A percentile compares a stretch with the other conserved stretches of the same genome.
These are phyloP conservation scores for Phalloptychus januarius DNA, from an alignment of 2,797 vertebrate species.

Conservation along the genomic window DNA sequence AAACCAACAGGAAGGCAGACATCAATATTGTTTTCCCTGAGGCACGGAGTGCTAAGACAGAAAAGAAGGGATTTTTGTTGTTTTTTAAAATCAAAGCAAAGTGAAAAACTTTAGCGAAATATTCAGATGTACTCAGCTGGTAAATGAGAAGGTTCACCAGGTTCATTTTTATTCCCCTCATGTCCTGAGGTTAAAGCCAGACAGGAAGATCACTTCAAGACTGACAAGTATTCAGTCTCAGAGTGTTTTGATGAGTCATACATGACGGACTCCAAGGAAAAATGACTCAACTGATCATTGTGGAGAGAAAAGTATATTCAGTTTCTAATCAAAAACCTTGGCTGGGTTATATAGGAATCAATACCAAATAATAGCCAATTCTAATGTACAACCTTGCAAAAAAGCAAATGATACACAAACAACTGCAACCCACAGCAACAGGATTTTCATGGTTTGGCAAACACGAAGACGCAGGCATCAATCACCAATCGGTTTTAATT, in stretches of 20 bases:
- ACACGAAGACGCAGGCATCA: conserved; percentile 14
- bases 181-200: conserved; percentile 21
- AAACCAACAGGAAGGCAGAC: conserved; percentile 48
- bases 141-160: conserved; percentile 28
- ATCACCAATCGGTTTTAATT: conserved; percentile 1
- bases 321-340: not conserved
- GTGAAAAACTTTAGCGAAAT: conserved; percentile 38
- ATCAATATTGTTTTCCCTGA: conserved; percentile 45
- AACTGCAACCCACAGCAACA: not conserved
- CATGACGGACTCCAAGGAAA: conserved; percentile 16
- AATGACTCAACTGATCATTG: conserved; percentile 12
- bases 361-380: not conserved
- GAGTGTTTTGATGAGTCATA: conserved; percentile 36
- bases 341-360: not conserved
- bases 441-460: conserved; percentile 14
- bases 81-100: conserved; percentile 39
- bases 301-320: not conserved
- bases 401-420: not conserved
- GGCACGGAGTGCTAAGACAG: conserved; percentile 26
- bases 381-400: not conserved
- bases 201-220: conserved; percentile 37
- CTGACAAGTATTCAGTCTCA: conserved; percentile 33
- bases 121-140: conserved; percentile 32
- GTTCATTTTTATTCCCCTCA: conserved; percentile 34
- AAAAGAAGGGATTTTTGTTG: conserved; percentile 9